These are phyloP conservation scores for Cepphus grylle DNA, from an alignment of 2,113 vertebrate species.

Conservation along the genomic window DNA sequence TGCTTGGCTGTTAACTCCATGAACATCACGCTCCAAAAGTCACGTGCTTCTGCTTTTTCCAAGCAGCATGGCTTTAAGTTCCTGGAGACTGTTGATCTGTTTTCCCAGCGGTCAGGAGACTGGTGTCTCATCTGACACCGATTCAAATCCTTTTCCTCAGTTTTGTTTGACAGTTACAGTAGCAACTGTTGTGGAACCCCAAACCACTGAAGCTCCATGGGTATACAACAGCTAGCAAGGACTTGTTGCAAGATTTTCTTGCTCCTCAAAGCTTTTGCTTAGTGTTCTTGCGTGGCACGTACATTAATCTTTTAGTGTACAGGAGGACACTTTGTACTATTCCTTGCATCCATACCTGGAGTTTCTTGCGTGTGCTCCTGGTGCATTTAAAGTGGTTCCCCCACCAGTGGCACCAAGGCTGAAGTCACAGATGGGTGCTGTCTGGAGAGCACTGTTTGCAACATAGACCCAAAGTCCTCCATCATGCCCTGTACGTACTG, in stretches of 20 bases:
- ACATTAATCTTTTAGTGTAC: background rate
- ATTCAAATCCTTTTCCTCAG: background rate
- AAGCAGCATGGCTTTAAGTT: background rate
- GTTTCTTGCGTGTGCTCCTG: background rate
- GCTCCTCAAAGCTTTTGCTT: background rate
- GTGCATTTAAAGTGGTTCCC: background rate
- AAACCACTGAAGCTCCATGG: background rate
- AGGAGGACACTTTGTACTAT: background rate
- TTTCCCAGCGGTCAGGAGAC: background rate
- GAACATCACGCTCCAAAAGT: background rate
- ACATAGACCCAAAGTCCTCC: background rate
- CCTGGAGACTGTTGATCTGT: background rate
- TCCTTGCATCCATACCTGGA: background rate
- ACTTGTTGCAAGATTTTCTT: background rate
- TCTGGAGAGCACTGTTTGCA: background rate
- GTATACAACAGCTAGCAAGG: background rate
- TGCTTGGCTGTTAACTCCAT: background rate
- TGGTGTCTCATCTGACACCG: background rate
- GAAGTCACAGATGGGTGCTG: background rate
- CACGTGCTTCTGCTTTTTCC: background rate
- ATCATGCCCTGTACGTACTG: background rate
- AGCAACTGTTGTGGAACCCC: background rate
- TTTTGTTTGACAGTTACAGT: background rate
- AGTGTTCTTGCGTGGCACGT: background rate
- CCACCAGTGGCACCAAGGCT: background rate